These are phyloP conservation scores for Anoplius nigerrimus DNA, from an alignment of 2,888 invertebrate genomes.

Conservation along the genomic window DNA sequence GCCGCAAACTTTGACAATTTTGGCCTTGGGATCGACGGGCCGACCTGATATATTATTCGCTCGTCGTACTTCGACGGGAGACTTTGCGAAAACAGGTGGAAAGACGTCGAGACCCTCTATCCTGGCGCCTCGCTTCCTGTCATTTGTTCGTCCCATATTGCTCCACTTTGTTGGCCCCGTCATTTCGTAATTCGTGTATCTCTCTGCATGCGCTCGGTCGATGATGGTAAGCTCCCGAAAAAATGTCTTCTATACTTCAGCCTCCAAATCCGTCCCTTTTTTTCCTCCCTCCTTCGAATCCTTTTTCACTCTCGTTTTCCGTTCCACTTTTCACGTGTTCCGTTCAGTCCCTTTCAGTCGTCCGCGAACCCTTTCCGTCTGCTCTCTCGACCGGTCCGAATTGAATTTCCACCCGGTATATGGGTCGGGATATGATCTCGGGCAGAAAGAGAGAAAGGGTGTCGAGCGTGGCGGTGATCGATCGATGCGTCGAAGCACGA, in stretches of 20 bases:
- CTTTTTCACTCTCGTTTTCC: too few species aligned
- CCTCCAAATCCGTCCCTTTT: too few species aligned
- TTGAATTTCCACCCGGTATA: conserved; percentile 47
- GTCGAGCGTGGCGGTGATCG: conserved; percentile 45
- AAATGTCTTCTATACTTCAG: background rate
- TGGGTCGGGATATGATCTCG: conserved; percentile 36
- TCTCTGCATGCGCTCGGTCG: background rate
- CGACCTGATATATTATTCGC: conserved; percentile 58
- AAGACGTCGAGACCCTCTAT: conserved; percentile 11
- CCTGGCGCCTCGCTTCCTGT: background rate
- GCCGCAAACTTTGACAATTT: conserved; percentile 63
- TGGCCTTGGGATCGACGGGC: conserved; percentile 49
- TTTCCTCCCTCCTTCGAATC: background rate
- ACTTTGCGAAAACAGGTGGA: conserved; percentile 32
- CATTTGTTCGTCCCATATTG: background rate
- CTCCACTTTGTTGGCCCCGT: too few species aligned
- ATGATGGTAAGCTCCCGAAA: background rate
- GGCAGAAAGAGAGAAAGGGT: conserved; percentile 19
- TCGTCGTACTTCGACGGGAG: conserved; percentile 34
- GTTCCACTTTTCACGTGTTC: too few species aligned
- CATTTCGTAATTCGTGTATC: too few species aligned
- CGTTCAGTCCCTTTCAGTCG: too few species aligned
- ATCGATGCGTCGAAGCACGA: conserved; percentile 38
- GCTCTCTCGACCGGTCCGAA: conserved; percentile 21
- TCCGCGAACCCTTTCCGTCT: background rate